These are phyloP conservation scores for Crocallis elinguaria DNA, from an alignment of 2,888 invertebrate genomes.

Conservation along the genomic window DNA sequence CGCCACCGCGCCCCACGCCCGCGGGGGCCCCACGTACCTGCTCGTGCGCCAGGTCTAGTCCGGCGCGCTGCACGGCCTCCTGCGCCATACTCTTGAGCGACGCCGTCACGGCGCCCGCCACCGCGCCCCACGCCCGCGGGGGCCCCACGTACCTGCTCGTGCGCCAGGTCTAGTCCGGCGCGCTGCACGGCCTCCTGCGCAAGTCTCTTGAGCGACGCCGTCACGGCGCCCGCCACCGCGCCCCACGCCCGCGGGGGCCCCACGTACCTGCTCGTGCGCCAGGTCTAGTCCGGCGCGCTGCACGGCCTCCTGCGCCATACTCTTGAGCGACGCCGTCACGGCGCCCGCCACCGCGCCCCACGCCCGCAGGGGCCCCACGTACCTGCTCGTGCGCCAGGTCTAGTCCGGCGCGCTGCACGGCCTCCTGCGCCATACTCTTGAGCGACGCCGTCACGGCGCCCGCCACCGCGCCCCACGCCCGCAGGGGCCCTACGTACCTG, in stretches of 20 bases:
- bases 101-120: no score
- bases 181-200: conserved; percentile 97
- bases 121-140: no score
- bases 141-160: conserved; percentile 18
- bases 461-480: conserved; percentile 19
- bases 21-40: no score
- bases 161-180: conserved; percentile 86
- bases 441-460: conserved; percentile 88
- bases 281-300: conserved; percentile 90
- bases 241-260: no score
- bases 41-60: no score
- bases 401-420: conserved; percentile 92
- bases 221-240: conserved; percentile 69
- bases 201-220: conserved; percentile 95
- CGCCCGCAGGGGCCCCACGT: neutral
- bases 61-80: no score
- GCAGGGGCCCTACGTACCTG: conserved; percentile 12
- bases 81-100: no score
- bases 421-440: conserved; percentile 97
- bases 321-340: conserved; percentile 93
- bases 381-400: conserved; percentile 60
- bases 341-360: no score
- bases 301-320: conserved; percentile 97
- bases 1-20: no score
- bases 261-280: conserved; percentile 20